Base-by-base conservation (phyloP, 2,888 invertebrate genomes). In the Leuctra nigra region DNA sequence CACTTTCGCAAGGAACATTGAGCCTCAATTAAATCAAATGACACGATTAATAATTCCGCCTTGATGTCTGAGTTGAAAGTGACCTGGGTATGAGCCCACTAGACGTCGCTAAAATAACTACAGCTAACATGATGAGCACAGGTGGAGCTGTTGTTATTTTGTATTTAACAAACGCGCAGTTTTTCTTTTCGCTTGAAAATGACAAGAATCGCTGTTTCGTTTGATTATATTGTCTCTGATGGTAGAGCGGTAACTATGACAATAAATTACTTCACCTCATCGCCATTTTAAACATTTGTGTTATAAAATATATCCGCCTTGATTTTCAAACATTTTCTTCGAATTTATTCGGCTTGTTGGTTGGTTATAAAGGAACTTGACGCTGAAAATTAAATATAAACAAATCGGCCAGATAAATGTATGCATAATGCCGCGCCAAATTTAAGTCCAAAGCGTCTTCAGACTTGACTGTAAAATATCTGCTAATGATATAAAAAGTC, bases 331-430 rank as follows among this genome's bases (percentile, higher is more conserved):
- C 20, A 18, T 39, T 39, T 39, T 18, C 16, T 20, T 39, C 6
- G 13, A 39, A 39, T 39, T 23, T 44, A 23, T 44, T 23, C 23
- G n/a, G 18, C 44, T 44, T 20, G 22, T 23, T 20, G 23, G 23
- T n/a, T 44, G 39, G 22, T n/a, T 44, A 20, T 44, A 23, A n/a
- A 44, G 23, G 20, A 23, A 20, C 11, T 20, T 23, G 22, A 23
- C 20, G 20, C 22, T 44, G 20, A 44, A 44, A 44, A 44, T 44
- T 44, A 44, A 44, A 44, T 44, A 44, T n/a, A 44, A 44, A 44
- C 44, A 44, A 44, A 20, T 13, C 22, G 20, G 20, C n/a, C 22
- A 22, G 20, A 44, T n/a, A 44, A 44, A 44, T 44, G 23, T 44
- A 16, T 22, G 13, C 44, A n/a, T 23, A 44, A 22, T 44, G 20